phyloP scores from a whole-genome alignment of 2,113 vertebrate species.

The Heterotilapia buettikoferi region DNA sequence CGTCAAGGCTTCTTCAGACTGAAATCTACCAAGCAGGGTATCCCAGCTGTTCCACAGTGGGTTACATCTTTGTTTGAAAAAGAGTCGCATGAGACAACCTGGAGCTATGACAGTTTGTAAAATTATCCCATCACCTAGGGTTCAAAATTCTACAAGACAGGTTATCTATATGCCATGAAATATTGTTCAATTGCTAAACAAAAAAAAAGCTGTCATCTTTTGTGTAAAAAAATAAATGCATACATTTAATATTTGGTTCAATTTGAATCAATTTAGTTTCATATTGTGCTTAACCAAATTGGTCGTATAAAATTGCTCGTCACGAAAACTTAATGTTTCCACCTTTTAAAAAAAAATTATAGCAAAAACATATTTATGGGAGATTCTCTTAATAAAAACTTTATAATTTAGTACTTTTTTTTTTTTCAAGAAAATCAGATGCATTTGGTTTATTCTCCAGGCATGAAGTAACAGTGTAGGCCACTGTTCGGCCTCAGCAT shows the following conservation, averaged over 20 bases:
- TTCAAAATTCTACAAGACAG: background rate
- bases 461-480: background rate
- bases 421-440: background rate
- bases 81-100: background rate
- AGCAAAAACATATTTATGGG: background rate
- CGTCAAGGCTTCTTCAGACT: background rate
- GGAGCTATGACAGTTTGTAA: background rate
- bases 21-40: background rate
- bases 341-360: background rate
- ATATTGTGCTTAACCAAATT: background rate
- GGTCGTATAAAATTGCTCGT: background rate
- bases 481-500: constrained; percentile 5
- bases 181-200: background rate
- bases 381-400: background rate
- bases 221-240: background rate
- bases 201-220: background rate
- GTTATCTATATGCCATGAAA: background rate
- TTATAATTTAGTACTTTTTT: background rate
- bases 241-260: background rate
- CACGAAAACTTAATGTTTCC: background rate
- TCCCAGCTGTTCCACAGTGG: background rate
- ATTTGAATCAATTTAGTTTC: background rate
- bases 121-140: background rate
- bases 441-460: background rate
- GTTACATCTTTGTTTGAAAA: background rate